These are phyloP conservation scores for Glossophaga mutica DNA, from an alignment of 2,797 vertebrate species.

Conservation along the genomic window DNA sequence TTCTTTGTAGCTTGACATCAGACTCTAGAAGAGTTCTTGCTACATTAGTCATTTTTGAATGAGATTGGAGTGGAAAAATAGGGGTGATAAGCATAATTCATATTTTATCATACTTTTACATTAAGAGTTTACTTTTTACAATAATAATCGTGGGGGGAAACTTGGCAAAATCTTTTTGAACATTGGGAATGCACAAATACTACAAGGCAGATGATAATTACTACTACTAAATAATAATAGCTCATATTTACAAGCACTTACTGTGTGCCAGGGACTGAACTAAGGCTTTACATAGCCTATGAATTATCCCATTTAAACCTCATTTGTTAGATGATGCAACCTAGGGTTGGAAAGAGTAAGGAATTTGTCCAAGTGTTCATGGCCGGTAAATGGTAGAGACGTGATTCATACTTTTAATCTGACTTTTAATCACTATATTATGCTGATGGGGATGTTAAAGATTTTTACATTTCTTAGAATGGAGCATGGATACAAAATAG, in stretches of 20 bases:
- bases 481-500: neutral
- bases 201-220: neutral
- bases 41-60: conserved; percentile 27
- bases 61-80: neutral
- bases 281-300: neutral
- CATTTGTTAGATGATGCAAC: neutral
- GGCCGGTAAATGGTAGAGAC: neutral
- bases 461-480: conserved; percentile 43
- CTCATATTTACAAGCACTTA: neutral
- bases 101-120: neutral
- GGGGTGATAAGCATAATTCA: neutral
- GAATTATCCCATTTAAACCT: neutral
- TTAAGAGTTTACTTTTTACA: conserved; percentile 7
- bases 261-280: neutral
- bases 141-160: neutral
- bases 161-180: neutral
- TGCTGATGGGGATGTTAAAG: neutral
- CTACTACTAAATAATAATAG: neutral
- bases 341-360: neutral
- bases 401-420: neutral
- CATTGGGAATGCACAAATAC: neutral
- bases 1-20: neutral
- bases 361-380: neutral
- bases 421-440: neutral
- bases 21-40: neutral